A percentile compares a stretch with the other conserved stretches of the same genome.
Evolutionary conservation across 2,888 invertebrate species (phyloP).

Genomic region (Nemurella pictetii): DNA sequence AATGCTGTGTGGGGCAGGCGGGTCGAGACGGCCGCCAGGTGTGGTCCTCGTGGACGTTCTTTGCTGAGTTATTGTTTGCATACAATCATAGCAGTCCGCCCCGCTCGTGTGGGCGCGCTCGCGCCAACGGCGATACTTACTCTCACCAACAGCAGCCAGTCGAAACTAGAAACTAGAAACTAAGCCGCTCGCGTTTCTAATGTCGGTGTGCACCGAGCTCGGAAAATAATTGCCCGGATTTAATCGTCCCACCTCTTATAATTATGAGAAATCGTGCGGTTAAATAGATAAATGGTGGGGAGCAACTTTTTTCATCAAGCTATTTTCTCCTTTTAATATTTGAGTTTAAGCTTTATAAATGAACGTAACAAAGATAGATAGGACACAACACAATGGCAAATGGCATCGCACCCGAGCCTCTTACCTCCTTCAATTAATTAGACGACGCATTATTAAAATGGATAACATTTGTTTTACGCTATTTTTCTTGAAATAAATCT

Average conservation of each 20-base stretch:
- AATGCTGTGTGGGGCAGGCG: neutral
- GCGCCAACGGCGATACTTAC: neutral
- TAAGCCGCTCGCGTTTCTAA: neutral
- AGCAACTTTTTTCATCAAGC: neutral
- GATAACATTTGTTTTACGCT: no score
- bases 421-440: no score
- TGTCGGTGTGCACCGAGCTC: neutral
- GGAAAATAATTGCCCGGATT: neutral
- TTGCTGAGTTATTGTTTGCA: neutral
- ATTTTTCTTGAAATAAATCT: no score
- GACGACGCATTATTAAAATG: no score
- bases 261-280: neutral
- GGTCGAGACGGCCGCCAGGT: neutral
- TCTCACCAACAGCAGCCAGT: neutral
- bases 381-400: neutral
- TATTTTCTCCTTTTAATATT: neutral
- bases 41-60: neutral
- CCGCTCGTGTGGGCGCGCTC: neutral
- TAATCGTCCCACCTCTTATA: neutral
- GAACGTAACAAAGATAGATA: neutral
- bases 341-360: neutral
- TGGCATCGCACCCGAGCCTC: no score
- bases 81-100: neutral
- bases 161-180: no score
- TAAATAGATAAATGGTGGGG: neutral